Conservation (phyloP, 2,113 vertebrate species). For the Pachypanchax playfairii region DNA sequence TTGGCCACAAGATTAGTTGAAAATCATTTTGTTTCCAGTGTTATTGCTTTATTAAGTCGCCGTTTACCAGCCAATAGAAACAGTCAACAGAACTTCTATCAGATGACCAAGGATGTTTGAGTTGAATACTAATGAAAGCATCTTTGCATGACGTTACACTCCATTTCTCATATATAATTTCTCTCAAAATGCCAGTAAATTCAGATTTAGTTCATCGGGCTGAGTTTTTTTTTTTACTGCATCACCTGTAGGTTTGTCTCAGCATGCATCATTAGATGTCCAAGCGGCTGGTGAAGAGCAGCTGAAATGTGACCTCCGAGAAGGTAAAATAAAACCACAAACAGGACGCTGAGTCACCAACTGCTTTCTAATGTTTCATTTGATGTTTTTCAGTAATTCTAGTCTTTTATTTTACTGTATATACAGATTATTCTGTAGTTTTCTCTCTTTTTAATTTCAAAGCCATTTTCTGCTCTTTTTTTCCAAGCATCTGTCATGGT, state of each 20-base stretch:
- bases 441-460: no score
- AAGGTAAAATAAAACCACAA: constrained; percentile 51
- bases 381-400: no score
- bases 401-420: no score
- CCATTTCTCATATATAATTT: neutral
- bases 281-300: constrained; percentile 18
- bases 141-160: constrained; percentile 8
- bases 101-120: constrained; percentile 6
- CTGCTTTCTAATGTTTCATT: constrained; percentile 14
- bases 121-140: constrained; percentile 46
- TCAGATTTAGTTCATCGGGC: neutral
- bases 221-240: constrained; percentile 10
- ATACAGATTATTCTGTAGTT: no score
- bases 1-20: constrained; percentile 71
- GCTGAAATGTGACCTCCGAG: constrained; percentile 55
- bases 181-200: neutral
- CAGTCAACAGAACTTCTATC: constrained; percentile 37
- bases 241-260: constrained; percentile 33
- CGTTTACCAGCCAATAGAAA: constrained; percentile 51
- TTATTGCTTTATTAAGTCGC: constrained; percentile 72
- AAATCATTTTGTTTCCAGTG: constrained; percentile 68
- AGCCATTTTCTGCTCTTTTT: no score
- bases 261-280: constrained; percentile 28
- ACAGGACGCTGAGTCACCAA: constrained; percentile 39
- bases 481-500: no score